phyloP scores from a whole-genome alignment of 2,797 vertebrate genomes.

The Nyctalus aviator region DNA sequence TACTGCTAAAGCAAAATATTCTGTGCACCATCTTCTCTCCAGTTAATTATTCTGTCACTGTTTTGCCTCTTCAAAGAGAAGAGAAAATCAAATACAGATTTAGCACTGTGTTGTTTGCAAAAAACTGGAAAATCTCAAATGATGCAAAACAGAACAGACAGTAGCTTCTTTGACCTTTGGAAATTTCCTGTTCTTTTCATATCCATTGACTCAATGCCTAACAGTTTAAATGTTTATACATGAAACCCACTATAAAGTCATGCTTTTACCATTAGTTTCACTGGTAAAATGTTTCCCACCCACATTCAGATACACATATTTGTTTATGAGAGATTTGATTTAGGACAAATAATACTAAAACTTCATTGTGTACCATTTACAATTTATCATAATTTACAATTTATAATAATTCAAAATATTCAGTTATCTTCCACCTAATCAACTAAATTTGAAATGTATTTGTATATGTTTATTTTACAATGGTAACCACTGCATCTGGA shows the following conservation, averaged over 20 bases:
- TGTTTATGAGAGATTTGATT: background rate
- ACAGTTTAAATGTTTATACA: slow-evolving; percentile 69
- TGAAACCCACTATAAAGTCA: slow-evolving; percentile 70
- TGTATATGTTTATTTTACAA: slow-evolving; percentile 51
- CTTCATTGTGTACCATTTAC: background rate
- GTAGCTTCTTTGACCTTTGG: slow-evolving; percentile 85
- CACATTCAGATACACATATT: slow-evolving; percentile 69
- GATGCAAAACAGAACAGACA: slow-evolving; percentile 86
- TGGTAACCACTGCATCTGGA: background rate
- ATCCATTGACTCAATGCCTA: slow-evolving; percentile 79
- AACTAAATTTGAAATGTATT: slow-evolving; percentile 50
- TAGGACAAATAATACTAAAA: background rate
- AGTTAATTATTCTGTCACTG: slow-evolving; percentile 76
- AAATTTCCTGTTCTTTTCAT: slow-evolving; percentile 80
- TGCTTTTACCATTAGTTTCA: slow-evolving; percentile 66
- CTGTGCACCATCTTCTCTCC: slow-evolving; percentile 76
- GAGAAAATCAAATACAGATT: slow-evolving; percentile 78
- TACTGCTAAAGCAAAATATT: slow-evolving; percentile 51
- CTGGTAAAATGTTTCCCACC: slow-evolving; percentile 71
- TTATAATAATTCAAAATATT: slow-evolving; percentile 13
- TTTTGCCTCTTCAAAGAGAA: slow-evolving; percentile 76
- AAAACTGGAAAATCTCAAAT: slow-evolving; percentile 82
- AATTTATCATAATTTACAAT: background rate
- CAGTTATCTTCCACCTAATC: background rate
- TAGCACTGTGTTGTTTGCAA: slow-evolving; percentile 78